Percentiles rank a stretch among this genome's conserved stretches.
phyloP scores from a whole-genome alignment of 37 sponge, comb jelly and placozoan species.

The Crambe crambe region DNA sequence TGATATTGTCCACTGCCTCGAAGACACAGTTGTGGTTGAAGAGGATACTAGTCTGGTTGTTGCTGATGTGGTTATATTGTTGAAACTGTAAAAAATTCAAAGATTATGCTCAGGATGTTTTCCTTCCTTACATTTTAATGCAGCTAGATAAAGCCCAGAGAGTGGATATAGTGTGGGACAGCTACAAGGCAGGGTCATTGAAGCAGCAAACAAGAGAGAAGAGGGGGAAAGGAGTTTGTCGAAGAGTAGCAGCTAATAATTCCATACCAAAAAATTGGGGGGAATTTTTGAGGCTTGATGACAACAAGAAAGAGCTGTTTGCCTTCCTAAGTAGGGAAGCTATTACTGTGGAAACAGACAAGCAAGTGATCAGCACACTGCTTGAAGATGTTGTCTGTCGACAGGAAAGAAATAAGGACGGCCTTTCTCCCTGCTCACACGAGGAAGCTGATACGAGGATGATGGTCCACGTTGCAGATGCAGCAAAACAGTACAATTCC shows the following conservation, averaged over 20 bases:
- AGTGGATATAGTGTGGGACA: neutral
- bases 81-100: neutral
- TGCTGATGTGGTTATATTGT: too few species aligned
- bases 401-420: neutral
- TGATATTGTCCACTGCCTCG: neutral
- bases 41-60: neutral
- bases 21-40: neutral
- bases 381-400: constrained; percentile 1
- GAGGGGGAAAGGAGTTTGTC: neutral
- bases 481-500: neutral
- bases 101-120: constrained; percentile 3
- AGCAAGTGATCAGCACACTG: neutral
- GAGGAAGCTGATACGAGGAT: neutral
- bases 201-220: constrained; percentile 2
- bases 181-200: neutral
- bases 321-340: neutral
- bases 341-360: neutral
- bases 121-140: neutral
- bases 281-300: neutral
- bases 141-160: neutral
- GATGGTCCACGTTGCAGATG: neutral
- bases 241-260: neutral
- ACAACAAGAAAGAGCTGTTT: constrained; percentile 5
- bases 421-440: constrained; percentile 1
- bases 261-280: neutral